A percentile compares a stretch with the other conserved stretches of the same genome.
Evolutionary conservation across 1,140 invertebrate genomes (phyloP).

Genomic region (Batillaria attramentaria): DNA sequence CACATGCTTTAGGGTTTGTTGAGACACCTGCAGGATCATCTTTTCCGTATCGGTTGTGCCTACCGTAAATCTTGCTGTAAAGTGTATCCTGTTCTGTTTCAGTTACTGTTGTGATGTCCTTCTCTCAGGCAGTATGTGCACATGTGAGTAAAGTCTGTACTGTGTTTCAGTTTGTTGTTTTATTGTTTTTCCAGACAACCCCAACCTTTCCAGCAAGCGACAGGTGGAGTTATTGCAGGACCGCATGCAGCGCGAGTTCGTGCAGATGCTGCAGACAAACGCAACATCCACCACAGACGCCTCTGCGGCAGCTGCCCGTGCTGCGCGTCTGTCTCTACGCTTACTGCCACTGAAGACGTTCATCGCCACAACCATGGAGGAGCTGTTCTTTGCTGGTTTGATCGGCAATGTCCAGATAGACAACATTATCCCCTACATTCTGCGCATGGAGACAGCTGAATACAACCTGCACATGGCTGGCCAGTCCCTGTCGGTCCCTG

Average conservation of each 20-base stretch:
- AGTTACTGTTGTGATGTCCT: no score
- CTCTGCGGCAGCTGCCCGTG: constrained; percentile 68
- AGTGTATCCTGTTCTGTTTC: no score
- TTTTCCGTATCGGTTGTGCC: no score
- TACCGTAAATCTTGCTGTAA: no score
- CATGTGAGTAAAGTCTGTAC: no score
- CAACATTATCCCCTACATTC: constrained; percentile 91
- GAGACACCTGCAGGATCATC: no score
- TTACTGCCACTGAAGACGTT: constrained; percentile 85
- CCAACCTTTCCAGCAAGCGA: constrained; percentile 49
- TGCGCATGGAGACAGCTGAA: constrained; percentile 81
- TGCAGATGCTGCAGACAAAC: background rate
- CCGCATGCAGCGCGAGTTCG: constrained; percentile 76
- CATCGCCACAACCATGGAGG: constrained; percentile 86
- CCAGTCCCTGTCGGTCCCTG: constrained; percentile 38
- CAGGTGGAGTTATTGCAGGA: constrained; percentile 82
- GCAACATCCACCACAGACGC: constrained; percentile 43
- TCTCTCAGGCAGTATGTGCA: no score
- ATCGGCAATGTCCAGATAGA: constrained; percentile 94
- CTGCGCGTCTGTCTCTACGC: constrained; percentile 81
- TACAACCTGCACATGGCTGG: constrained; percentile 68
- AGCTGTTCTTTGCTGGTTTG: constrained; percentile 92
- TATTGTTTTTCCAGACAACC: constrained; percentile 66
- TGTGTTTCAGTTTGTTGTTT: no score
- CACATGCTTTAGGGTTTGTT: no score